phyloP scores from a whole-genome alignment of 2,888 invertebrate genomes.

The Clunio marinus region DNA sequence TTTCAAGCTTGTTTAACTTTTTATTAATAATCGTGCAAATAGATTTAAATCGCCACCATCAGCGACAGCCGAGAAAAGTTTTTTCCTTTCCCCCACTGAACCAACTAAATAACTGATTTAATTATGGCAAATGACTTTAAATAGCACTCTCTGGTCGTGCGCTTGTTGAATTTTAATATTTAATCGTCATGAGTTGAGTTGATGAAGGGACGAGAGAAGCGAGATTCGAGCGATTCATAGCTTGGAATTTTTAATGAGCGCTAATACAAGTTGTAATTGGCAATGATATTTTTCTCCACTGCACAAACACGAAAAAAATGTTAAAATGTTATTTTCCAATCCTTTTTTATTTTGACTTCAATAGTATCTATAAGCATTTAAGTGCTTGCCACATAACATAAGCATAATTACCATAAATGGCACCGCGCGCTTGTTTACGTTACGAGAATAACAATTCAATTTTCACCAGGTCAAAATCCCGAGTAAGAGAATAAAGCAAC shows the following conservation, averaged over 20 bases:
- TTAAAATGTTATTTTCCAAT: constrained; percentile 25
- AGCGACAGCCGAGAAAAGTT: background rate
- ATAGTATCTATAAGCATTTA: constrained; percentile 6
- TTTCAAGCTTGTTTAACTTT: constrained; percentile 13
- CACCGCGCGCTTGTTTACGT: constrained; percentile 37
- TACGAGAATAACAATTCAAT: constrained; percentile 39
- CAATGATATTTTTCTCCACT: constrained; percentile 22
- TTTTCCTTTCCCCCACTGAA: background rate
- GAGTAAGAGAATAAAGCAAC: background rate
- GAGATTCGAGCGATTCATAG: constrained; percentile 26
- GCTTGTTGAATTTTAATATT: no score
- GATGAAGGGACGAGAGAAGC: background rate
- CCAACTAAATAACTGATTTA: constrained; percentile 1
- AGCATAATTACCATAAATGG: constrained; percentile 38
- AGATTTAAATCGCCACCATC: constrained; percentile 22
- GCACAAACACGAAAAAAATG: constrained; percentile 5
- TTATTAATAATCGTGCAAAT: constrained; percentile 36
- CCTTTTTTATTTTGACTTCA: constrained; percentile 22
- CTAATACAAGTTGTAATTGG: constrained; percentile 34
- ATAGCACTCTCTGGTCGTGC: no score
- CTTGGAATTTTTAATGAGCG: constrained; percentile 33
- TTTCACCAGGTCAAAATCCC: no score
- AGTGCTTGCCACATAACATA: constrained; percentile 32
- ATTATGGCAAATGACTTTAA: constrained; percentile 13
- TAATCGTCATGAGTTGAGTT: background rate